Conservation (phyloP, 2,888 invertebrate species). For the Hecatera dysodea region DNA sequence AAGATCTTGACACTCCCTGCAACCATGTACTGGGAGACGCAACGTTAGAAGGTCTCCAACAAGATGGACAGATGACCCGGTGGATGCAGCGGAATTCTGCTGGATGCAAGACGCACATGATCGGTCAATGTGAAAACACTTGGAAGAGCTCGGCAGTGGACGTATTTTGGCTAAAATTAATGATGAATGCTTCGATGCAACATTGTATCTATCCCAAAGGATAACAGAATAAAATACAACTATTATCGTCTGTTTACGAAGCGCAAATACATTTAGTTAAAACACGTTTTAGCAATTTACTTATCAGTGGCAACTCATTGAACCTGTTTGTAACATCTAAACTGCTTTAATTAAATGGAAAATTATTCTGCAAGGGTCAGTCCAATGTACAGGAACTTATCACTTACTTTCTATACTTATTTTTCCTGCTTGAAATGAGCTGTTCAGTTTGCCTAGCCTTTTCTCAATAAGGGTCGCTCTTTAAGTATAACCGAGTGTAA, state of each 20-base stretch:
- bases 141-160: too few species aligned
- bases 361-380: not conserved
- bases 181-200: not conserved
- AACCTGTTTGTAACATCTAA: not conserved
- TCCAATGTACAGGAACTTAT: not conserved
- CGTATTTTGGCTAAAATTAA: too few species aligned
- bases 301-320: conserved; percentile 5
- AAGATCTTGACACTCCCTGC: too few species aligned
- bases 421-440: not conserved
- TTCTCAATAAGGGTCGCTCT: not conserved
- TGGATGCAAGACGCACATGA: too few species aligned
- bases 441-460: not conserved
- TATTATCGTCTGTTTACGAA: conserved; percentile 6
- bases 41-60: too few species aligned
- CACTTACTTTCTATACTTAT: not conserved
- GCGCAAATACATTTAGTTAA: not conserved
- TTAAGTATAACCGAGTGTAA: too few species aligned
- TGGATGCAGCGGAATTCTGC: too few species aligned
- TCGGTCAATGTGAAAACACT: too few species aligned
- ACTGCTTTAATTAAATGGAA: not conserved
- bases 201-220: not conserved
- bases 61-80: too few species aligned
- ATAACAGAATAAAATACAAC: not conserved
- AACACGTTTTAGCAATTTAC: conserved; percentile 25
- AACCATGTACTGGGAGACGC: too few species aligned